phyloP scores from a whole-genome alignment of 1,140 invertebrate species.

The Adoxophyes honmai region DNA sequence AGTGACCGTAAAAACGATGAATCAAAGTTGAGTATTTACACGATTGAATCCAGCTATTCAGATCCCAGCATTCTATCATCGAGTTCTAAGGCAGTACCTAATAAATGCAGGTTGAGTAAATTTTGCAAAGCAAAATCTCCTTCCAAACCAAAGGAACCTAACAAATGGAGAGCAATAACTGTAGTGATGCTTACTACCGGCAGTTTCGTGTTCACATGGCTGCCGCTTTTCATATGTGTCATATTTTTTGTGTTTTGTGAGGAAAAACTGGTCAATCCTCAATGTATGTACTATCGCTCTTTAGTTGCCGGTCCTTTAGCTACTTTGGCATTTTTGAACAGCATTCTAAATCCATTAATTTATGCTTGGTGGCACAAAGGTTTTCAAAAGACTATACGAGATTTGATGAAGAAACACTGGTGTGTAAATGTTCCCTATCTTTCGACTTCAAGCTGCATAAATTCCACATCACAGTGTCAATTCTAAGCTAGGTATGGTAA shows the following conservation, averaged over 20 bases:
- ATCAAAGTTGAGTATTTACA: constrained; percentile 41
- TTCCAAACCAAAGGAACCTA: constrained; percentile 51
- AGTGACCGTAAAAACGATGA: constrained; percentile 21
- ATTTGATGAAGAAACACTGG: constrained; percentile 29
- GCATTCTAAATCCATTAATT: constrained; percentile 83
- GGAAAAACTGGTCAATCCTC: constrained; percentile 52
- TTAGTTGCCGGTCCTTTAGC: constrained; percentile 75
- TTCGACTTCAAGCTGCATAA: constrained; percentile 2
- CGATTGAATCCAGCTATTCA: constrained; percentile 35
- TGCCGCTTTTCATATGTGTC: constrained; percentile 69
- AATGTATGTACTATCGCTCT: constrained; percentile 64
- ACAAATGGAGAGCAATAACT: constrained; percentile 78
- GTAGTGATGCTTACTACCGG: constrained; percentile 78
- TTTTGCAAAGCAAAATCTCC: constrained; percentile 11
- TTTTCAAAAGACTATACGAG: constrained; percentile 60
- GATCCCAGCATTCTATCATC: constrained; percentile 15
- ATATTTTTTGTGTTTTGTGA: constrained; percentile 74
- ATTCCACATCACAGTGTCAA: background rate
- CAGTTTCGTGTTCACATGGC: constrained; percentile 73
- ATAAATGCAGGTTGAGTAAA: background rate
- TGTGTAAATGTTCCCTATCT: constrained; percentile 21
- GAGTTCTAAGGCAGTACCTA: constrained; percentile 13
- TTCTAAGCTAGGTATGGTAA: too few species aligned
- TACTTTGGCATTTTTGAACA: constrained; percentile 81
- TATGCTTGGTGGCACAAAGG: constrained; percentile 85